Base-by-base conservation (phyloP, 2,797 vertebrate genomes). In the Sebastes wilsoni region DNA sequence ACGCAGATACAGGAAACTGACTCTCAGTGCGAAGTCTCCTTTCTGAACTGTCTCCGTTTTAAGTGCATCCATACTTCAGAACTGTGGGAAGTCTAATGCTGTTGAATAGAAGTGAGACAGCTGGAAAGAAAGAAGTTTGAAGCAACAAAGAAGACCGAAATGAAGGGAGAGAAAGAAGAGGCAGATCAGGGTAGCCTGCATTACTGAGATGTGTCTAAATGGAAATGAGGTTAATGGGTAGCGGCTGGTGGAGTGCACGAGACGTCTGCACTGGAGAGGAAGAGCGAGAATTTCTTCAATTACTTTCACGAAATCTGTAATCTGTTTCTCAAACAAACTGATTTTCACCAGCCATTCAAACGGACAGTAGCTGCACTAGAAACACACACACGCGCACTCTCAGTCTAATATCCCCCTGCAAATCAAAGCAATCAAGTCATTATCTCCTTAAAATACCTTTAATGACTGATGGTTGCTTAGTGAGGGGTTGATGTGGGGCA, bases 151-250 rank as follows among this genome's bases (percentile, higher is more conserved):
- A 25, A 22, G 34, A 75, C 22, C 22, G 22, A 11, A 75, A 72
- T 28, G 55, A 71, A 75, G 16, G 34, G 34, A 20, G 16, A 38
- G 67, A 61, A 58, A 84, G 52, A 73, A 56, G 49, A 81, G 58
- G 54, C 42, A 34, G 52, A 64, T 30, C 67, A 9, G 66, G 42
- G 32, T 9, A 28, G n/a, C 64, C 49, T 65, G 81, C 34, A 4
- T 49, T 70, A 58, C 66, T 77, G 81, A 60, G 81, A 68, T 70
- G 75, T 66, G 62, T 84, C 75, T 76, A 71, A 85, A 80, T 88
- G 86, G 73, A 89, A 88, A 88, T 87, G 56, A 89, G 76, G 61
- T 77, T 78, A 77, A 83, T 78, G 75, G 66, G 25, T 36, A 75
- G 69, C 16, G 61, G 64, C 67, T 76, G 62, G 25, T 42, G 59